phyloP scores from a whole-genome alignment of 2,888 invertebrate genomes.

The Andrena dorsata region DNA sequence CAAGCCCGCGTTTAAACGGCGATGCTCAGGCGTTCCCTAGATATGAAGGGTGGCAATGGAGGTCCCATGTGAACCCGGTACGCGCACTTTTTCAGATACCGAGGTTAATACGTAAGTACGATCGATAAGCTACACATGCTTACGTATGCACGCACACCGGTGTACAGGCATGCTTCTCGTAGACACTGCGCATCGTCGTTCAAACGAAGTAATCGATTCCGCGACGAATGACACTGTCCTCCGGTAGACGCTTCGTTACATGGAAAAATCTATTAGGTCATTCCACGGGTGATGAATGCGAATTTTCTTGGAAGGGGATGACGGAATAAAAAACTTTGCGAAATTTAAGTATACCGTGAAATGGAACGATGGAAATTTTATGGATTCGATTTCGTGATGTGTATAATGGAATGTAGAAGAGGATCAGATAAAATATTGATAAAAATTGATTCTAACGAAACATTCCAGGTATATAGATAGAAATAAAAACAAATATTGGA shows the following conservation, averaged over 20 bases:
- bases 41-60: background rate
- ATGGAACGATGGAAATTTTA: background rate
- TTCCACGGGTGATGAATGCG: background rate
- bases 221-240: conserved; percentile 62
- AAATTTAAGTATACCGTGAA: background rate
- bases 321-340: background rate
- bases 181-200: conserved; percentile 78
- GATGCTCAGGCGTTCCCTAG: conserved; percentile 46
- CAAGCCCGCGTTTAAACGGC: conserved; percentile 60
- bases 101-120: conserved; percentile 20
- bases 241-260: conserved; percentile 23
- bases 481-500: background rate
- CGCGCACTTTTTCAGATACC: conserved; percentile 1
- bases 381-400: background rate
- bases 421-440: background rate
- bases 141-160: conserved; percentile 52
- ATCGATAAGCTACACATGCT: conserved; percentile 61
- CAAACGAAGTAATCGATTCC: conserved; percentile 74
- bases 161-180: conserved; percentile 61
- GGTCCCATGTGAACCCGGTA: conserved; percentile 6
- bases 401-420: too few relatives aligned
- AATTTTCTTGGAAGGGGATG: background rate
- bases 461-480: background rate
- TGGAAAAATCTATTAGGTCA: conserved; percentile 19
- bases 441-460: too few relatives aligned